Evolutionary conservation across 2,888 invertebrate species (phyloP), one percentile per base, ranked within the genome.

Genomic region (Helleia helle): DNA sequence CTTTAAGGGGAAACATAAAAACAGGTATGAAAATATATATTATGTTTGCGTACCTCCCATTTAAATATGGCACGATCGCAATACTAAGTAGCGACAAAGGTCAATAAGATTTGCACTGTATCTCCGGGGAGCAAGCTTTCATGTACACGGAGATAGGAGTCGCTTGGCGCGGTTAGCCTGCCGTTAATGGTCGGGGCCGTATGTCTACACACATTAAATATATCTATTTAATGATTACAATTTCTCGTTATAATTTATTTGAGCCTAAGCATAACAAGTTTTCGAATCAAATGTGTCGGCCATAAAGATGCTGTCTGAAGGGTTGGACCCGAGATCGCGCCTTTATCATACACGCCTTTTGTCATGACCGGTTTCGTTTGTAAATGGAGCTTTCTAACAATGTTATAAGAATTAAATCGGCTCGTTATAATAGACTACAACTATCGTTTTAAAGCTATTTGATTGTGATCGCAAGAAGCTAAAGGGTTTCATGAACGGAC

Each of bases 201-300:
- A 67, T 69, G 60, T 69, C 69, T 64, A 72, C 73, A 72, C 72
- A 75, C 77, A 76, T 77, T 76, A 77, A 79, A 81, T 79, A 81
- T 81, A 83, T 80, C 73, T 45, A 49, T 51, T 51, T 52, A 51
- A 52, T 47, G 51, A 51, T 83, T 77, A 83, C 79, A 79, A 81
- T 83, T 81, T 79, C 81, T 81, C 80, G 81, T 80, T 80, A 83
- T 83, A 83, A 83, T 83, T 83, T 84, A 83, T 83, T 83, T 77
- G 79, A 76, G 74, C 74, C 71, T 83, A 76, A 76, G 77, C 80
- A 81, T 81, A 83, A 84, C 84, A 83, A 83, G 84, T 83, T 83
- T 80, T 80, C 77, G 81, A 83, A 80, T 84, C 79, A 81, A 83
- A 81, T 75, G 76, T 81, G 83, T 84, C 83, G 81, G 80, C 81